Evolutionary conservation across 2,113 vertebrate species (phyloP), one percentile per base, ranked within the genome.

Genomic region (Charadrius vociferus): DNA sequence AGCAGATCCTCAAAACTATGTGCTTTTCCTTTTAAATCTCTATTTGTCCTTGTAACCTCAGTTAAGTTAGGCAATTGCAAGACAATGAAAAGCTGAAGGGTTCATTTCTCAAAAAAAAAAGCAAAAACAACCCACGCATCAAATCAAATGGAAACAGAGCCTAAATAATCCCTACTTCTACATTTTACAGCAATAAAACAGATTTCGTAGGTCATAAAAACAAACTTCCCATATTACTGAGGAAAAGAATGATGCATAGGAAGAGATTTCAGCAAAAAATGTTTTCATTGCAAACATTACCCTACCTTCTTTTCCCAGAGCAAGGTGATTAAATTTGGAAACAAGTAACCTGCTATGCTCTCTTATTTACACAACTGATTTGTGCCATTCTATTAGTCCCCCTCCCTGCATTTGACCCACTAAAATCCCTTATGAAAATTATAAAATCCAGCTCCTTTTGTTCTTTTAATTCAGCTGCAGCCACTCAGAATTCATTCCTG

Each of bases 181-280:
- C 22, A 45, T 65, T 79, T 81, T 58, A 34, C 45, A 95, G 34
- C 8, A 59, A 68, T 61, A 91, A 81, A 88, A 89, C 19, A 72
- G 24, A 72, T 78, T 87, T 91, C 4, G 3, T 49, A 91, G n/a
- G 27, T 96, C 61, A 82, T 91, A 58, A 84, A 94, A 94, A n/a
- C 8, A 68, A 85, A 70, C 26, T 71, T 85, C 30, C 19, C 34
- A 45, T 39, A 37, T 91, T 91, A 68, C 17, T 65, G 59, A 89
- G 53, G 39, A 63, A 62, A 73, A 86, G 47, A 84, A 3, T 95
- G 68, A 89, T 75, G 61, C 15, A 55, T 72, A 23, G 61, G 61
- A 87, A 91, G 30, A 89, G n/a, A 74, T 63, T 80, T 65, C 37
- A 56, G 29, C 5, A 75, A 72, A 87, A 88, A 89, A 79, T 37